Evolutionary conservation across 2,888 invertebrate species (phyloP).

Genomic region (Dryadula phaetusa): DNA sequence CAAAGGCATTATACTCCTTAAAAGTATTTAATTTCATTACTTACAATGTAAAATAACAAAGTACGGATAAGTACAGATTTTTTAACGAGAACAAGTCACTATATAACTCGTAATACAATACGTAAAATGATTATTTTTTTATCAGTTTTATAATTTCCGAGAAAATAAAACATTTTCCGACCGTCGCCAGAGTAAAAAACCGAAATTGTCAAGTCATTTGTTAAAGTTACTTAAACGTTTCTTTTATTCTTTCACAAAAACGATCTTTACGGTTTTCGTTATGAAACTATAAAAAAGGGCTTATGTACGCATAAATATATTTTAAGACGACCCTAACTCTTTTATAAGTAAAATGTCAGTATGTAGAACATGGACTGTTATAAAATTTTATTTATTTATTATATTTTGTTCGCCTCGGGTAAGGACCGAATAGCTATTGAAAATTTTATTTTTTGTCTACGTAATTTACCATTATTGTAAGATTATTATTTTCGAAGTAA

Average conservation of each 20-base stretch:
- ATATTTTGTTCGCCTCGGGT: not conserved
- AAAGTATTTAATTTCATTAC: no score
- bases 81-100: not conserved
- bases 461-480: not conserved
- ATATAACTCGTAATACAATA: not conserved
- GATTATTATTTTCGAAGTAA: not conserved
- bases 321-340: not conserved
- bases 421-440: not conserved
- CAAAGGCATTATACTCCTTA: not conserved
- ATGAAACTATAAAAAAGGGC: not conserved
- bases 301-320: not conserved
- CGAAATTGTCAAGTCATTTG: constrained; percentile 10
- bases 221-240: constrained; percentile 5
- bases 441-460: no score
- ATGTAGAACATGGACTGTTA: not conserved
- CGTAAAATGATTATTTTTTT: not conserved
- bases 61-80: no score
- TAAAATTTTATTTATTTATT: not conserved
- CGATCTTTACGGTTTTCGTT: not conserved
- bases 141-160: not conserved
- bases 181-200: not conserved
- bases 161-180: not conserved
- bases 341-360: not conserved
- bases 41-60: no score
- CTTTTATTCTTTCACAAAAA: constrained; percentile 1